A percentile compares a stretch with the other conserved stretches of the same genome.
These are phyloP conservation scores for Pentamera pediparva DNA, from an alignment of 53 echinoderm and acorn worm species.

Conservation along the genomic window DNA sequence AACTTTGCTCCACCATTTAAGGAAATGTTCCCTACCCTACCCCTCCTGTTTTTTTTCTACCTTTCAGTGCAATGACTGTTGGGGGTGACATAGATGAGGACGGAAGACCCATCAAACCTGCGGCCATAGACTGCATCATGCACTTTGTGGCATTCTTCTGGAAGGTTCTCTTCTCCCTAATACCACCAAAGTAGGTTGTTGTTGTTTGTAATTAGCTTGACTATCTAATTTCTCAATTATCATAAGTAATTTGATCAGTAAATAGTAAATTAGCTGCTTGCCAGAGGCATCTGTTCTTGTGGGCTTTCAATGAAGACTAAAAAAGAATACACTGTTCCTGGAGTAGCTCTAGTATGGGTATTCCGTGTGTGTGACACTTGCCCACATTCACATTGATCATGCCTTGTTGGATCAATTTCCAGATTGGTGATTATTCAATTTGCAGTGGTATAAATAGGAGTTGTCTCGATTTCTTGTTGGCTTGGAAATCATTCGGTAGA, in stretches of 20 bases:
- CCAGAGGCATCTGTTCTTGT: too few species aligned
- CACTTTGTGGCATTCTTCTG: constrained; percentile 98
- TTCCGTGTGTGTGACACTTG: too few species aligned
- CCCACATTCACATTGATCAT: too few species aligned
- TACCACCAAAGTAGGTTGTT: constrained; percentile 80
- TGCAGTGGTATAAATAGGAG: too few species aligned
- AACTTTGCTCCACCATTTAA: not conserved
- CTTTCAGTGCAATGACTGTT: constrained; percentile 92
- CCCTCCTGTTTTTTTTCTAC: not conserved
- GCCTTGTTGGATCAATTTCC: too few species aligned
- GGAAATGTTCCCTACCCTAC: not conserved
- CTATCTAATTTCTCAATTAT: not conserved
- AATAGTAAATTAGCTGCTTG: too few species aligned
- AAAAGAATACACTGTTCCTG: too few species aligned
- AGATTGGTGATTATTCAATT: too few species aligned
- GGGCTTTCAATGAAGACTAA: too few species aligned
- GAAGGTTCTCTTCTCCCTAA: constrained; percentile 92
- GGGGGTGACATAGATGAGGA: constrained; percentile 92
- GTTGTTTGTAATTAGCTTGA: not conserved
- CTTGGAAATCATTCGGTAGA: too few species aligned
- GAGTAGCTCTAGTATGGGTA: not conserved
- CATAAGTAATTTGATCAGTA: too few species aligned
- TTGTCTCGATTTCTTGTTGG: too few species aligned
- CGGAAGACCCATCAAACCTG: constrained; percentile 79
- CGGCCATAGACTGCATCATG: constrained; percentile 75